Base-by-base conservation (phyloP, 2,888 invertebrate species). In the Cephalotes varians region DNA sequence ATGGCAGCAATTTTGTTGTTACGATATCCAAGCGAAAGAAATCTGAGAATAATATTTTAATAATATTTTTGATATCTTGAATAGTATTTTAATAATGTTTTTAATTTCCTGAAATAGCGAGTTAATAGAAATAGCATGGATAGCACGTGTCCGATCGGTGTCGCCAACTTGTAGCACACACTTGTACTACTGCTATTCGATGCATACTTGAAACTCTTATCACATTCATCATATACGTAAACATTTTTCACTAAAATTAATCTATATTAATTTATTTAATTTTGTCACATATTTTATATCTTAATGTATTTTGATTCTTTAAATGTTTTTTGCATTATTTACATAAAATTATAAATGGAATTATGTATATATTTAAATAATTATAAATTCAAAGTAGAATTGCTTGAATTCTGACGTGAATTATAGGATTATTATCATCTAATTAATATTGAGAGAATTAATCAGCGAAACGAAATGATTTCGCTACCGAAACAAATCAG, bases 131-230 rank as follows among this genome's bases (percentile, higher is more conserved):
- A 15, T 54, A 56, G n/a, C 31, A 65, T 10, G 7, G 15, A 9
- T 21, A 4, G 25, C 1, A 67, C 28, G 15, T 2, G 69, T 60
- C 65, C 60, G 65, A 54, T 37, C 12, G 40, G 83, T 84, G 84
- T 21, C 77, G 84, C 84, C 84, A 77, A 28, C 84, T 83, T 31
- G 69, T 10, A 82, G 49, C 25, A 3, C 25, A 18, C 21, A 25
- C 4, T 51, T 34, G 71, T 49, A 82, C 62, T 62, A 76, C 15
- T 1, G 18, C 25, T 28, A 25, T 21, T 44, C 12, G 44, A 37
- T 15, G 12, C 18, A 31, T 54, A n/a, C 21, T 31, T 47, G 21
- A 62, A 62, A 15, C 6, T 71, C 0, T 15, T 56, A 31, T 65
- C 7, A 18, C 37, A 25, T 64, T 18, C 9, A 49, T 2, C 28